phyloP scores from a whole-genome alignment of 2,797 vertebrate genomes.

The Myotis pilosus region DNA sequence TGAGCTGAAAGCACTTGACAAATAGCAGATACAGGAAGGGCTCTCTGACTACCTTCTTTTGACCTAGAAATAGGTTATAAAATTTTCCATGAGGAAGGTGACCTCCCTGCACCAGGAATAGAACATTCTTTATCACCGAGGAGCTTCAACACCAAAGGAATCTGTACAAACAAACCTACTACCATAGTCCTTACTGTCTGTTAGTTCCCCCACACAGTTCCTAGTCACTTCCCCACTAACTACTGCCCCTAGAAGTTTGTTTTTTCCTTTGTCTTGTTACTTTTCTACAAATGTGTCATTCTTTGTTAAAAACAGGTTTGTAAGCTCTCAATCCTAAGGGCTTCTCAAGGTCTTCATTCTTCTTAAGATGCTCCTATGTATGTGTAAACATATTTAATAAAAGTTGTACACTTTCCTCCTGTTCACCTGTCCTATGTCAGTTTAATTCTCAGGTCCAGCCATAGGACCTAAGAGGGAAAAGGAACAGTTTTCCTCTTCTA shows the following conservation, averaged over 20 bases:
- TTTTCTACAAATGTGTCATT: background rate
- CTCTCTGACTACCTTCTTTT: background rate
- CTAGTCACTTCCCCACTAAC: background rate
- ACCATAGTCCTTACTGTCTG: background rate
- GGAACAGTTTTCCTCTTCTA: background rate
- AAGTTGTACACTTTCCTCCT: background rate
- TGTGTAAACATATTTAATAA: background rate
- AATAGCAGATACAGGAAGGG: background rate
- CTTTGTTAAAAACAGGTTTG: background rate
- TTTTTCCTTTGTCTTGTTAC: background rate
- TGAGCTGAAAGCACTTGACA: background rate
- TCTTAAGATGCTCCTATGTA: background rate
- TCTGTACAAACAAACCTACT: background rate
- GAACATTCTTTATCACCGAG: background rate
- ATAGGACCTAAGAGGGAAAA: background rate
- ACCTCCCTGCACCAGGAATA: background rate
- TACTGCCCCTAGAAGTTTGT: background rate
- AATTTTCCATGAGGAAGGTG: background rate
- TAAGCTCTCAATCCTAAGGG: background rate
- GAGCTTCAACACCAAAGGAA: background rate
- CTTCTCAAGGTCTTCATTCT: background rate
- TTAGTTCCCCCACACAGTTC: background rate
- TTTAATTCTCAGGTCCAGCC: background rate
- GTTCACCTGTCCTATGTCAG: background rate
- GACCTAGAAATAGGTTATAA: background rate